Evolutionary conservation across 1,140 invertebrate species (phyloP).

Genomic region (Platyscapa corneri): DNA sequence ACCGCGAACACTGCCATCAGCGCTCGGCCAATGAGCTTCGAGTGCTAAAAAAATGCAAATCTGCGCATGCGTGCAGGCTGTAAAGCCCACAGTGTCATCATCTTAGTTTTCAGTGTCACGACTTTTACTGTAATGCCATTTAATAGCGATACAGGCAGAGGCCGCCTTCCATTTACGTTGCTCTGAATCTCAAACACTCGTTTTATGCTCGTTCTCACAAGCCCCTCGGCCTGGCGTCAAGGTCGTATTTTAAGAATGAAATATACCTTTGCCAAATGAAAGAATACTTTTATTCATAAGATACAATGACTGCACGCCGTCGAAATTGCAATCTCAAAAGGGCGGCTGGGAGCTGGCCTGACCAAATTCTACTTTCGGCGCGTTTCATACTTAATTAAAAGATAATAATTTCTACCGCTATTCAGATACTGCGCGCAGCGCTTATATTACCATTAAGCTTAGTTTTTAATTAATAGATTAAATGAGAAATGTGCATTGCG

Average conservation of each 20-base stretch:
- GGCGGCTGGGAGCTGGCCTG: no score
- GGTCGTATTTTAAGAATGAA: conserved; percentile 24
- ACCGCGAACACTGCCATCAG: not conserved
- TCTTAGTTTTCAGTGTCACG: conserved; percentile 5
- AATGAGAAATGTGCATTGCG: no score
- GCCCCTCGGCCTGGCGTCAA: not conserved
- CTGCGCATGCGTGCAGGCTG: not conserved
- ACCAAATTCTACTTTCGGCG: no score
- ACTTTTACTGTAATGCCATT: conserved; percentile 16
- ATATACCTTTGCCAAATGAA: not conserved
- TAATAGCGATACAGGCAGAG: conserved; percentile 7
- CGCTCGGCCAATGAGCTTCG: not conserved
- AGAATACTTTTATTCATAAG: conserved; percentile 16
- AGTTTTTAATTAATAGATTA: no score
- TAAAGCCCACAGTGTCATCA: conserved; percentile 8
- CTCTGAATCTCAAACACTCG: conserved; percentile 24
- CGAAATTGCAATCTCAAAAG: not conserved
- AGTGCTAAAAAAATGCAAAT: not conserved
- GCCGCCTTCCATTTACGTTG: not conserved
- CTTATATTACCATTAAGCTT: no score
- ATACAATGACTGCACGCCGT: not conserved
- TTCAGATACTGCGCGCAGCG: no score
- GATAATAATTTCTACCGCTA: no score
- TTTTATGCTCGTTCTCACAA: not conserved
- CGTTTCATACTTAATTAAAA: no score